Percentiles rank a stretch among this genome's conserved stretches.
Conservation (phyloP, 1,140 invertebrate genomes). For the Cephus cinctus region DNA sequence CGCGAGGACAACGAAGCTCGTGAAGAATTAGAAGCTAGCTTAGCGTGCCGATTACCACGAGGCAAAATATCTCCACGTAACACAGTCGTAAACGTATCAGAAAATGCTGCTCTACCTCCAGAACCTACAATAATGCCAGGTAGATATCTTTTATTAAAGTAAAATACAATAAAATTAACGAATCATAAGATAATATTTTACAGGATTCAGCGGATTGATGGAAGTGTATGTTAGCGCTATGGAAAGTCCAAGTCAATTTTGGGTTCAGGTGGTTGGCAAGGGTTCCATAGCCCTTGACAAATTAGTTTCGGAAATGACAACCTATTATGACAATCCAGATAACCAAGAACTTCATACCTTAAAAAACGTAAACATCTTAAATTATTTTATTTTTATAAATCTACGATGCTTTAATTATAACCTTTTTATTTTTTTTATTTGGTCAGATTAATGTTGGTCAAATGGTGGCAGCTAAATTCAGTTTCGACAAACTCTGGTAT, state of each 20-base stretch:
- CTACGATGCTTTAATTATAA: conserved; percentile 7
- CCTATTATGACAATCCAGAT: conserved; percentile 67
- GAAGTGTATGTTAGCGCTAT: conserved; percentile 82
- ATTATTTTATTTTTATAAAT: conserved; percentile 10
- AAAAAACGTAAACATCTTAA: conserved; percentile 33
- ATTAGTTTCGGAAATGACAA: conserved; percentile 75
- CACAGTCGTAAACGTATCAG: not conserved
- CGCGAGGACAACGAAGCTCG: conserved; percentile 55
- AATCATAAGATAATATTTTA: too few relatives aligned
- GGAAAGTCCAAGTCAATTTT: conserved; percentile 76
- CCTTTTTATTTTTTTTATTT: conserved; percentile 8
- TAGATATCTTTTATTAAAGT: too few relatives aligned
- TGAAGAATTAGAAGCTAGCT: conserved; percentile 46
- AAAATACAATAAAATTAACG: too few relatives aligned
- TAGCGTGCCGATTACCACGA: conserved; percentile 54
- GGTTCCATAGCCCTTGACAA: conserved; percentile 70
- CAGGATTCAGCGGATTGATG: too few relatives aligned
- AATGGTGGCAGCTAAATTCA: conserved; percentile 76
- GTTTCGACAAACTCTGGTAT: conserved; percentile 76
- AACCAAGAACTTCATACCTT: conserved; percentile 63
- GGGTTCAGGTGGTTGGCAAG: conserved; percentile 76
- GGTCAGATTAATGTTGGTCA: conserved; percentile 65
- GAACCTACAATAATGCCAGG: too few relatives aligned
- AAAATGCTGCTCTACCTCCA: not conserved
- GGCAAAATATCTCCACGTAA: conserved; percentile 29